Conservation (phyloP, 2,888 invertebrate genomes). For the Leptarthrus brevirostris region DNA sequence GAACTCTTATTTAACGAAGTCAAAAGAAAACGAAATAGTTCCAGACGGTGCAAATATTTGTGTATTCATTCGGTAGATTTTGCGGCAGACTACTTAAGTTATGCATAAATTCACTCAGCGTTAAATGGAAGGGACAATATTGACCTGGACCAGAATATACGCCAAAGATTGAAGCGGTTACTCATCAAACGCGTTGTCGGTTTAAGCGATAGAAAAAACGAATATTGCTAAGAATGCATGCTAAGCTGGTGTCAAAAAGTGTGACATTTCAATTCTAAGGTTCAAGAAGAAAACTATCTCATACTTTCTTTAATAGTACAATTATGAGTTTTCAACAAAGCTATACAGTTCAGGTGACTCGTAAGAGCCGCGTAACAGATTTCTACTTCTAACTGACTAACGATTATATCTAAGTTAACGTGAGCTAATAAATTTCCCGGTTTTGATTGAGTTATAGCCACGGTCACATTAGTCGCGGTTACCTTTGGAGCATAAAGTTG, state of each 20-base stretch:
- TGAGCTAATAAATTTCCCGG: conserved; percentile 24
- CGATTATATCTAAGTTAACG: background rate
- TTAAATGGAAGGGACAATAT: background rate
- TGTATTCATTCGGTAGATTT: background rate
- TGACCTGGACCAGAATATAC: background rate
- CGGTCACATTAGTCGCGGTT: conserved; percentile 19
- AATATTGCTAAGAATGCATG: too few species aligned
- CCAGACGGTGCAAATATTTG: background rate
- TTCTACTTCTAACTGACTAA: background rate
- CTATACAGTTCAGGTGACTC: background rate
- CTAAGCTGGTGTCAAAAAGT: too few species aligned
- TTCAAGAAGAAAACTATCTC: too few species aligned
- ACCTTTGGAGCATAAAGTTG: conserved; percentile 22
- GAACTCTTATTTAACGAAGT: background rate
- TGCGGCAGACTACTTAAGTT: background rate
- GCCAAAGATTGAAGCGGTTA: background rate
- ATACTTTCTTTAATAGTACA: background rate
- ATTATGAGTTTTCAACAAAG: background rate
- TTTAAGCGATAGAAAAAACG: background rate
- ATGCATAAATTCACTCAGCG: background rate
- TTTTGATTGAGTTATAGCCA: conserved; percentile 45
- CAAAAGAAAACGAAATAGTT: background rate
- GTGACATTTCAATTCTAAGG: too few species aligned
- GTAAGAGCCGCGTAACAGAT: background rate
- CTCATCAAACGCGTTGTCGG: background rate